phyloP scores from a whole-genome alignment of 2,113 vertebrate genomes.

The Lepus europaeus region DNA sequence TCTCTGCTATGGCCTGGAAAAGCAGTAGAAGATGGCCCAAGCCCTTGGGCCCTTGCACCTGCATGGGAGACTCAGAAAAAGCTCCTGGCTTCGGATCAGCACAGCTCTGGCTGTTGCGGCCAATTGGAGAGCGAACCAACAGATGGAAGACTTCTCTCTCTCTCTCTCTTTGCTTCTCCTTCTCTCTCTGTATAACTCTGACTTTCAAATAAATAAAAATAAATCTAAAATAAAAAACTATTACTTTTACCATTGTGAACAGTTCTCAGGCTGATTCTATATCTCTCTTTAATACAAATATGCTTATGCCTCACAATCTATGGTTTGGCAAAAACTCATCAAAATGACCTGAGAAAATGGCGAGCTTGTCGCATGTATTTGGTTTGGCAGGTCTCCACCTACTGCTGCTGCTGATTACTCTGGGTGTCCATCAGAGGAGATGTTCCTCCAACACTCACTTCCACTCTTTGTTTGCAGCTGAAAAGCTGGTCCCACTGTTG shows the following conservation, averaged over 20 bases:
- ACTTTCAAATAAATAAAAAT: too few species aligned
- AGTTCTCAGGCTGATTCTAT: neutral
- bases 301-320: neutral
- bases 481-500: neutral
- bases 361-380: neutral
- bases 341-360: neutral
- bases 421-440: neutral
- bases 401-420: neutral
- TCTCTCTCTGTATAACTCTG: too few species aligned
- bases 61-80: too few species aligned
- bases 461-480: neutral
- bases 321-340: neutral
- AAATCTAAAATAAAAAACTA: neutral
- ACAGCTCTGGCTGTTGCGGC: too few species aligned
- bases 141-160: too few species aligned
- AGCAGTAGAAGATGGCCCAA: too few species aligned
- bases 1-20: too few species aligned
- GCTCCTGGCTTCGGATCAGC: too few species aligned
- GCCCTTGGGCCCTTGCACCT: too few species aligned
- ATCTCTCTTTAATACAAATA: constrained; percentile 12
- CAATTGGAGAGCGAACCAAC: too few species aligned
- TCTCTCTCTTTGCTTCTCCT: too few species aligned
- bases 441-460: neutral
- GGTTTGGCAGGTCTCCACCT: neutral
- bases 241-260: neutral